Conservation (phyloP, 2,888 invertebrate species). For the Drosophila nigritarsus region DNA sequence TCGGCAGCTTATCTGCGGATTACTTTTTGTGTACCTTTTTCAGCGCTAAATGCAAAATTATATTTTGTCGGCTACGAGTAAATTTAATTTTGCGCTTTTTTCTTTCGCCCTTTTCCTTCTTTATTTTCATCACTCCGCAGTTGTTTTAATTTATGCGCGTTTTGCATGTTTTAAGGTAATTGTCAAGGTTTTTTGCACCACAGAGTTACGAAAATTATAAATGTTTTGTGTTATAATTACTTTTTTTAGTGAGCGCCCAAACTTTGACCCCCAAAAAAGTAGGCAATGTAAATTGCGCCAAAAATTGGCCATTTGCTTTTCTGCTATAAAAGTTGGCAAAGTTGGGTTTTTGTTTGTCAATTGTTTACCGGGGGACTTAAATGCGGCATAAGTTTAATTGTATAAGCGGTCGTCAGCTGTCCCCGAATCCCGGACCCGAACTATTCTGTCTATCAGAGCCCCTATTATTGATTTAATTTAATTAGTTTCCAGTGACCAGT, state of each 20-base stretch:
- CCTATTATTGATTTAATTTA: slow-evolving; percentile 75
- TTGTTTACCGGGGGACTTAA: slow-evolving; percentile 16
- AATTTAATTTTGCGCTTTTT: slow-evolving; percentile 44
- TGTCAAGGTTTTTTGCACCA: slow-evolving; percentile 76
- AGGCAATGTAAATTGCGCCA: slow-evolving; percentile 27
- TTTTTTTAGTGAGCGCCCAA: slow-evolving; percentile 41
- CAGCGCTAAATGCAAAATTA: slow-evolving; percentile 65
- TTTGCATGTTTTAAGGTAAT: slow-evolving; percentile 82
- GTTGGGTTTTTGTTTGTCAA: slow-evolving; percentile 50
- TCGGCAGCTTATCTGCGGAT: slow-evolving; percentile 63
- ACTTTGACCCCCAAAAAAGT: slow-evolving; percentile 32
- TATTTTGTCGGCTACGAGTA: slow-evolving; percentile 42
- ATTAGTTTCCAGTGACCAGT: slow-evolving; percentile 59
- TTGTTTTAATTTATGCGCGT: slow-evolving; percentile 78
- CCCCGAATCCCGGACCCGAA: slow-evolving; percentile 1
- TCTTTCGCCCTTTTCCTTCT: slow-evolving; percentile 10
- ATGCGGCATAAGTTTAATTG: slow-evolving; percentile 51
- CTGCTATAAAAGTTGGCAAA: slow-evolving; percentile 31
- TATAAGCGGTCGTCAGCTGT: slow-evolving; percentile 37
- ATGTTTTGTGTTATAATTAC: slow-evolving; percentile 77
- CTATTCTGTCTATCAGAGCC: slow-evolving; percentile 24
- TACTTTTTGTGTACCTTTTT: slow-evolving; percentile 55
- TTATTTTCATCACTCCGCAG: slow-evolving; percentile 13
- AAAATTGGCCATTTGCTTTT: slow-evolving; percentile 36
- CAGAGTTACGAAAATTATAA: slow-evolving; percentile 52